Base-by-base conservation (phyloP, 2,113 vertebrate species). In the Pygoscelis antarcticus region DNA sequence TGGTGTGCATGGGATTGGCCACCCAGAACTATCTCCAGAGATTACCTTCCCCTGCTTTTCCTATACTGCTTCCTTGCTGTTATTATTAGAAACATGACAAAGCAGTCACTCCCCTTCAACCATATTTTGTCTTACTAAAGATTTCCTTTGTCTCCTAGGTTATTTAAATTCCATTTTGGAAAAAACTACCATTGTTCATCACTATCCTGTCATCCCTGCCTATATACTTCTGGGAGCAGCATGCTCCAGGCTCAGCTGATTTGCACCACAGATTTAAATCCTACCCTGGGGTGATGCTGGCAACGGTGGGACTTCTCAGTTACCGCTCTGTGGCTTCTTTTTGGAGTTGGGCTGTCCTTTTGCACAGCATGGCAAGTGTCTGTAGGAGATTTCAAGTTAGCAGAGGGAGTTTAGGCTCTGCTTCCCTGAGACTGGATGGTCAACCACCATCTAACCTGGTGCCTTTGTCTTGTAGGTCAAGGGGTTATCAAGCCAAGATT, bases 311-410 rank as follows among this genome's bases (percentile, higher is more conserved):
- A 60, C 7, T 68, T 16, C 93, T 19, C n/a, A 62, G 38, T 9
- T 76, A 17, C 27, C 4, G 13, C 66, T 54, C 61, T 27, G 52
- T 3, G 7, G 5, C 36, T 70, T 70, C 25, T 30, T 27, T 36
- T 6, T 26, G 27, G 26, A 6, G 5, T 4, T 0, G 0, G 65
- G 40, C 32, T 78, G 29, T 17, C 14, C 7, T 22, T 11, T 26
- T 65, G 44, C 49, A 55, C 38, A 38, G 66, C 7, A 29, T 49
- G 19, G n/a, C 44, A 64, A 66, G n/a, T 4, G 46, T 20, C 30
- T 87, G 40, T 14, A 36, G n/a, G 21, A 54, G 36, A 32, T 36
- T 61, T 30, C 13, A 46, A 18, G n/a, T 34, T 60, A 77, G 44
- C 65, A 69, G 18, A 51, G 46, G 8, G 23, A 54, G 11, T 14